Evolutionary conservation across 2,888 invertebrate genomes (phyloP), one percentile per base, ranked within the genome.

Genomic region (Acleris sparsana): DNA sequence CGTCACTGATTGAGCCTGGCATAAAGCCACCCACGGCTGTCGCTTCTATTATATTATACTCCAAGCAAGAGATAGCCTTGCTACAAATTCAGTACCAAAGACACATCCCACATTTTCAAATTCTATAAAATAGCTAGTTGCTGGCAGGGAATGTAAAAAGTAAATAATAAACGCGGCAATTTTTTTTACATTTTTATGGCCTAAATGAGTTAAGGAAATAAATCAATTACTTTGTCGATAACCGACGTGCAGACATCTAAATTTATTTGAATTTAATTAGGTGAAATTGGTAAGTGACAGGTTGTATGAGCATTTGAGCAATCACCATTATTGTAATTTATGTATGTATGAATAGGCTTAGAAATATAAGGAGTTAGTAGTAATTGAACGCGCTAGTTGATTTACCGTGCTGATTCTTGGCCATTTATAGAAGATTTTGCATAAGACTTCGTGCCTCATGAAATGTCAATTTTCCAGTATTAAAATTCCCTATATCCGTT

Each of bases 1-100:
- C 85, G 75, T 79, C 83, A 72, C 86, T 88, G 88, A 92, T 91
- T 88, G 87, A 89, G 77, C 77, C 78, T 75, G 78, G 75, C 79
- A 85, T 85, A 87, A 87, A 88, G 78, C 91, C 89, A 89, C 90
- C 88, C 89, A 88, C 87, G 71, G 75, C 80, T 79, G 81, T 83
- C 85, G 78, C 80, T 82, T 78, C 80, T 84, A 85, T 83, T 83
- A 79, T 84, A 85, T 83, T 83, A 79, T 80, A 79, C 74, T 71
- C 73, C 73, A 73, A 73, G 71, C 76, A 67, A 70, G 75, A 56
- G 60, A 67, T 58, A 66, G 53, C 61, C 61, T 66, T 56, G 46
- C 61, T 55, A 44, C 25, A 20, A 44, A 25, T 20, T 33, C 22
- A 55, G 25, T 51, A 51, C 39, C 39, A 13, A 39, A 3, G 39